Base-by-base conservation (phyloP, 2,888 invertebrate species). In the Volucella inanis region DNA sequence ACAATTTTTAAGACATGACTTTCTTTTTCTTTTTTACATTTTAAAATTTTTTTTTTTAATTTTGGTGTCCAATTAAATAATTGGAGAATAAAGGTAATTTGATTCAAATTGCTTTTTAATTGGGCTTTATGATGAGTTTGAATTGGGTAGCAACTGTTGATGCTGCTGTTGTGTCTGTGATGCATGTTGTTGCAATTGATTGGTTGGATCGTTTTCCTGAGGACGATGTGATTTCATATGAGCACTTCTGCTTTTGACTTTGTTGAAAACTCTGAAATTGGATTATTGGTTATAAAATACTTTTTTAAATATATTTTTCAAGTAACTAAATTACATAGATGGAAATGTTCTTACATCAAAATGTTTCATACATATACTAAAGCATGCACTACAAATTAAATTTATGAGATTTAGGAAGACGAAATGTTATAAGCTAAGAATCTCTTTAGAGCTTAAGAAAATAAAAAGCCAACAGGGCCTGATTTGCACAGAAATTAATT, bases 171-270 rank as follows among this genome's bases (percentile, higher is more conserved):
- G 83, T 59, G 61, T 72, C 41, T 87, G 83, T 10, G 88, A 87
- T 47, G 62, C 57, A 81, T 88, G 88, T 12, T 62, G 78, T 79
- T 88, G 87, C 68, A 45, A 85, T 78, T 68, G 84, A 82, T 88
- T 83, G 74, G 87, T 87, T 67, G 88, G 94, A 92, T 96, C 96
- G 92, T 95, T 94, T 93, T 97, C 97, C 92, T 96, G 96, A 90
- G 97, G 96, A 92, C 97, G 96, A 94, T 99, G 99, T 89, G 98
- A 98, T 94, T 99, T 99, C 99, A 99, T 99, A 93, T 99, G 99
- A 88, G 99, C 99, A 94, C 98, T 99, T 93, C 99, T 96, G 94
- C 98, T 99, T 94, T 98, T 98, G 92, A 98, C 97, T 95, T 98
- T 98, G 94, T 95, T 96, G 94, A 98, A 98, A 93, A 98, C 96